A percentile compares a stretch with the other conserved stretches of the same genome.
phyloP scores from a whole-genome alignment of 92 coral and sea anemone genomes.

The Palythoa caribaeorum region DNA sequence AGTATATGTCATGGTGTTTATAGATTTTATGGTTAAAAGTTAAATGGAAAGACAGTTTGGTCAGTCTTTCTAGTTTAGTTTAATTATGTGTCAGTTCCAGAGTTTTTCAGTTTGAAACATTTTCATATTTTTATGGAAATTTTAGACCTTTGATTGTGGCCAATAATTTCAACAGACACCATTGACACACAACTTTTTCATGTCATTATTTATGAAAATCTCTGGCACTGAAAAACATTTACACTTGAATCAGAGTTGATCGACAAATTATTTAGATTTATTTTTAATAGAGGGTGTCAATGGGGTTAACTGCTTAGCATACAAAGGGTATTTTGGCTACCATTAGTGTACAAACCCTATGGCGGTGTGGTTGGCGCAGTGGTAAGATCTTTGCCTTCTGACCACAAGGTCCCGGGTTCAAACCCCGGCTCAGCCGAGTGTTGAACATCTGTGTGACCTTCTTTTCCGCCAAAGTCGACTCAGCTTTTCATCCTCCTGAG shows the following conservation, averaged over 20 bases:
- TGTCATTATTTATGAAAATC: neutral
- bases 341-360: no score
- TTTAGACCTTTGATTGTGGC: neutral
- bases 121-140: neutral
- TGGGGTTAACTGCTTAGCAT: neutral
- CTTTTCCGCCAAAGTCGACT: no score
- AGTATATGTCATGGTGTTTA: neutral
- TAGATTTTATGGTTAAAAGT: neutral
- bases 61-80: neutral
- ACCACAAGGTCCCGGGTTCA: no score
- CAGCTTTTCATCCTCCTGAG: no score
- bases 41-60: neutral
- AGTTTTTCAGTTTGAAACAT: neutral
- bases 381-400: no score
- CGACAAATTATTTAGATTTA: neutral
- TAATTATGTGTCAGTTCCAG: neutral
- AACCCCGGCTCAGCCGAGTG: no score
- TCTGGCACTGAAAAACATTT: slow-evolving; percentile 31
- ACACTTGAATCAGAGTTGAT: neutral
- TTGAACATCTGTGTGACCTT: no score
- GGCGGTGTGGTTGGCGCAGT: no score
- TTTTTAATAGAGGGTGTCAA: neutral
- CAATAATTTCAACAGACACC: neutral
- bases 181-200: no score
- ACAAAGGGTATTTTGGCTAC: no score